Conservation (phyloP, 2,888 invertebrate genomes). For the Caenorhabditis doughertyi region DNA sequence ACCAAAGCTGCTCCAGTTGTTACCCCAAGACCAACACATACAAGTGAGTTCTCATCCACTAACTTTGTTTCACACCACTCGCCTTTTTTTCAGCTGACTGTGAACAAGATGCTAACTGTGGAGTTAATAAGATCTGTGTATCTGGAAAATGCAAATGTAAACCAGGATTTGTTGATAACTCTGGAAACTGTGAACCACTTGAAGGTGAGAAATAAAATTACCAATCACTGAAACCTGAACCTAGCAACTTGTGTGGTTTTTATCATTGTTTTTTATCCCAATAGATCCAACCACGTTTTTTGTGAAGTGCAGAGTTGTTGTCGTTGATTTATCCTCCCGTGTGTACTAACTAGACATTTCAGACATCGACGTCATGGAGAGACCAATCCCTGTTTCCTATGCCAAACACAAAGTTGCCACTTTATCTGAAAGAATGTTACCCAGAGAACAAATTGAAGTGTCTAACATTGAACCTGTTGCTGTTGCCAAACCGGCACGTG, state of each 20-base stretch:
- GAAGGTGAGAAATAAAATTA: slow-evolving; percentile 70
- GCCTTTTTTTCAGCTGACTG: slow-evolving; percentile 71
- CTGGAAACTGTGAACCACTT: slow-evolving; percentile 74
- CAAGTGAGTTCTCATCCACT: slow-evolving; percentile 18
- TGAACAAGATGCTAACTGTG: slow-evolving; percentile 72
- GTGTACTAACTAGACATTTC: slow-evolving; percentile 68
- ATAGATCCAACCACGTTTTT: slow-evolving; percentile 42
- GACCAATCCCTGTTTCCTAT: slow-evolving; percentile 73
- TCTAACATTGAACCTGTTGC: slow-evolving; percentile 45
- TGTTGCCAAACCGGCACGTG: slow-evolving; percentile 51
- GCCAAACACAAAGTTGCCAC: slow-evolving; percentile 71
- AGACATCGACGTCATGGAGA: slow-evolving; percentile 71
- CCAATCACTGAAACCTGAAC: slow-evolving; percentile 23
- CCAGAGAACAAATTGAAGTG: slow-evolving; percentile 62
- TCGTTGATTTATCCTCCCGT: slow-evolving; percentile 53
- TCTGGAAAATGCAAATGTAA: slow-evolving; percentile 76
- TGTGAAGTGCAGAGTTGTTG: slow-evolving; percentile 55
- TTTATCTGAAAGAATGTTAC: slow-evolving; percentile 59
- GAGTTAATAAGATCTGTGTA: slow-evolving; percentile 72
- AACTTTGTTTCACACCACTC: neutral
- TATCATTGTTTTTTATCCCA: slow-evolving; percentile 12
- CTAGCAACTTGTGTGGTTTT: slow-evolving; percentile 54
- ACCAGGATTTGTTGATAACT: slow-evolving; percentile 76
- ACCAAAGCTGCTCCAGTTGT: slow-evolving; percentile 34
- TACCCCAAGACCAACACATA: slow-evolving; percentile 42